These are phyloP conservation scores for Drosophila kanapiae DNA, from an alignment of 1,140 invertebrate species.

Conservation along the genomic window DNA sequence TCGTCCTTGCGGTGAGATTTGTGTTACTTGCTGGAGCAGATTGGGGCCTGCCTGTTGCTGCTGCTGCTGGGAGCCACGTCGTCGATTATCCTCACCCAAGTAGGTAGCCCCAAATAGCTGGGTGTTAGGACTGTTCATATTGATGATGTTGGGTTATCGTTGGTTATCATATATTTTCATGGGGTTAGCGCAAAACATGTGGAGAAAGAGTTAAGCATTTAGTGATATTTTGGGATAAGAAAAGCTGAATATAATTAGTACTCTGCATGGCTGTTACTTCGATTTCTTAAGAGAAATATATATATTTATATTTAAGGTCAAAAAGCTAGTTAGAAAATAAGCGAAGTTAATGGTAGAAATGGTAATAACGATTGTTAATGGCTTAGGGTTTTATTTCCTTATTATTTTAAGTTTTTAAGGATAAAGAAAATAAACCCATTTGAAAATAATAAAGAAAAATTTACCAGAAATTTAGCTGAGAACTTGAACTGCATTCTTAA, in stretches of 20 bases:
- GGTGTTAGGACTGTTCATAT: constrained; percentile 80
- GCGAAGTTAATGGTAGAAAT: background rate
- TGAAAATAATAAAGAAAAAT: background rate
- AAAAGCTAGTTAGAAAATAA: background rate
- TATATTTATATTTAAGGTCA: background rate
- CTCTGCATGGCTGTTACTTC: background rate
- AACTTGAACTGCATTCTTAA: background rate
- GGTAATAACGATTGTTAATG: background rate
- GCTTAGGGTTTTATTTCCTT: background rate
- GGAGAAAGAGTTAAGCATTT: constrained; percentile 41
- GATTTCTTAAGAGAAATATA: background rate
- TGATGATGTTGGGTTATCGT: constrained; percentile 49
- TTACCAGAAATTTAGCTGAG: background rate
- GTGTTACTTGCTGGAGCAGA: constrained; percentile 73
- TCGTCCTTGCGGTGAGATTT: constrained; percentile 85
- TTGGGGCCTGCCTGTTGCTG: constrained; percentile 41
- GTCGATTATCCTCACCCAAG: constrained; percentile 74
- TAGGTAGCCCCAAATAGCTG: constrained; percentile 84
- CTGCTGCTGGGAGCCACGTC: constrained; percentile 37
- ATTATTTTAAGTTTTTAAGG: background rate
- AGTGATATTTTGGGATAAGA: constrained; percentile 7
- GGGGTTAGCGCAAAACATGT: constrained; percentile 60
- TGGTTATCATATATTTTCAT: constrained; percentile 48
- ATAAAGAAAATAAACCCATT: background rate
- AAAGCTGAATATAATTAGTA: background rate